A percentile compares a stretch with the other conserved stretches of the same genome.
These are phyloP conservation scores for Zaprionus vittiger DNA, from an alignment of 1,140 invertebrate species.

Conservation along the genomic window DNA sequence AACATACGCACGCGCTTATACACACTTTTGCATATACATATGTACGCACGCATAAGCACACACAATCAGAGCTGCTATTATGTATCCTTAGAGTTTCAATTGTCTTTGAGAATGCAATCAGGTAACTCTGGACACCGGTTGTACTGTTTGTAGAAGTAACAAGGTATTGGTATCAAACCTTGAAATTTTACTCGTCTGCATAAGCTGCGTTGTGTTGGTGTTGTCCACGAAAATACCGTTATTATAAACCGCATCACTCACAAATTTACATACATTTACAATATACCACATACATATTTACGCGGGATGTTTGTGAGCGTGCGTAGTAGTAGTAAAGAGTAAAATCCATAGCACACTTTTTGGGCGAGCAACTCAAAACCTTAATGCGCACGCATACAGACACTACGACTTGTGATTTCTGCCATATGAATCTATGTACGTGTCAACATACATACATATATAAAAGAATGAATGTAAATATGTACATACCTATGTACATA, in stretches of 20 bases:
- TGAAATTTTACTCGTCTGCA: slow-evolving; percentile 63
- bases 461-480: no score
- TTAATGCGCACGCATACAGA: slow-evolving; percentile 38
- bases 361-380: slow-evolving; percentile 65
- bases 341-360: slow-evolving; percentile 75
- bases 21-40: no score
- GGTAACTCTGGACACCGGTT: background rate
- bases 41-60: no score
- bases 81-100: no score
- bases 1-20: no score
- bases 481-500: no score
- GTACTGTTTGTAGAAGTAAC: slow-evolving; percentile 44
- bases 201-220: slow-evolving; percentile 59
- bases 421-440: background rate
- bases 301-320: slow-evolving; percentile 54
- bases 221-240: slow-evolving; percentile 73
- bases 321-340: slow-evolving; percentile 78
- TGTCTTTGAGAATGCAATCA: no score
- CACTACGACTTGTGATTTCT: slow-evolving; percentile 48
- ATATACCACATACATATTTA: slow-evolving; percentile 1
- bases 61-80: no score
- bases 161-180: slow-evolving; percentile 72
- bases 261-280: background rate
- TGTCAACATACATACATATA: no score
- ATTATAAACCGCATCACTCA: slow-evolving; percentile 57